Percentiles rank a stretch among this genome's conserved stretches.
Conservation (phyloP, 2,888 invertebrate genomes). For the Eupithecia insigniata region DNA sequence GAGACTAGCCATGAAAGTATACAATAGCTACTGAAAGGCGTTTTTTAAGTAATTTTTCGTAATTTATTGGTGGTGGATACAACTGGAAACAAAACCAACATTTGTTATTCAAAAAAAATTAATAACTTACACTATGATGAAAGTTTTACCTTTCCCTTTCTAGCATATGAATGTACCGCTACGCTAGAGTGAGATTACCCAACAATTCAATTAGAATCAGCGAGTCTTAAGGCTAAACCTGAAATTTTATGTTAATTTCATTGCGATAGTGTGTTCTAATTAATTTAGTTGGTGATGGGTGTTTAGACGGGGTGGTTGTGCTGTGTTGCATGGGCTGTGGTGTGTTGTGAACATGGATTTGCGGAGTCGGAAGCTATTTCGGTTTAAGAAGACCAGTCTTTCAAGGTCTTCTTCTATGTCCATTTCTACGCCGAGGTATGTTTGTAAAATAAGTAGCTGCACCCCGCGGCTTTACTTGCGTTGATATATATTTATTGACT, state of each 20-base stretch:
- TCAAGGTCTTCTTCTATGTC: constrained; percentile 72
- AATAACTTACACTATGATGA: constrained; percentile 66
- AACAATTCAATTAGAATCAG: constrained; percentile 71
- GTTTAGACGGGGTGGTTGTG: constrained; percentile 75
- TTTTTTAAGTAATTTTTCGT: not conserved
- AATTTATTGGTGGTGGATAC: not conserved
- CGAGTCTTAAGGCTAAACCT: constrained; percentile 78
- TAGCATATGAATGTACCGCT: constrained; percentile 51
- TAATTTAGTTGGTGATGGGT: constrained; percentile 70
- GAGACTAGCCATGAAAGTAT: not conserved
- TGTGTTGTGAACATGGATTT: constrained; percentile 70
- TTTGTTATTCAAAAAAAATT: constrained; percentile 50
- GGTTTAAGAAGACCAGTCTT: constrained; percentile 65
- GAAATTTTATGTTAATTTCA: constrained; percentile 82
- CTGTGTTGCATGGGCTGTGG: constrained; percentile 46
- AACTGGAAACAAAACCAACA: constrained; percentile 35
- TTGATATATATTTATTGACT: not conserved
- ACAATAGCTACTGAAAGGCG: not conserved
- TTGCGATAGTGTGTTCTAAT: constrained; percentile 77
- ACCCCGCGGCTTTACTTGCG: too few species aligned
- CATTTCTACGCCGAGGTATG: constrained; percentile 74
- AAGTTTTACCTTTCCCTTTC: constrained; percentile 64
- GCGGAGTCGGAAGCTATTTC: constrained; percentile 67
- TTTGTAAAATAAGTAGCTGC: not conserved
- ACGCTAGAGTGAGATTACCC: constrained; percentile 65